phyloP scores from a whole-genome alignment of 35 echinoderm and acorn worm genomes.

The Chiridota heheva region DNA sequence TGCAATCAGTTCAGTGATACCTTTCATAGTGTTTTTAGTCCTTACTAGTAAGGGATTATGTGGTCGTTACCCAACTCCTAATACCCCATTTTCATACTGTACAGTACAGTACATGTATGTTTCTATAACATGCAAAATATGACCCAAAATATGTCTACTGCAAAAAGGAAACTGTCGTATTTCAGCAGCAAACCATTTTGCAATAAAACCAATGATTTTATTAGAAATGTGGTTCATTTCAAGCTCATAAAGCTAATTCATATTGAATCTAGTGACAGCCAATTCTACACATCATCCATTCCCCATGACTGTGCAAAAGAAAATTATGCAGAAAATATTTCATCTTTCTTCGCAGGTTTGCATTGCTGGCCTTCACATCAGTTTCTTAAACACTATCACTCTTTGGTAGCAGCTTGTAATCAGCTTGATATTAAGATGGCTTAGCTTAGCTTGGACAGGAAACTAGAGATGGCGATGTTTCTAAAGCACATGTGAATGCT shows the following conservation, averaged over 20 bases:
- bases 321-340: background rate
- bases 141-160: too few species aligned
- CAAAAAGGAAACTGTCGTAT: background rate
- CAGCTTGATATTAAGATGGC: constrained; percentile 11
- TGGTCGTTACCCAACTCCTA: too few species aligned
- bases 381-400: constrained; percentile 33
- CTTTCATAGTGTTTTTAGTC: too few species aligned
- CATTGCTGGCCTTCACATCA: constrained; percentile 28
- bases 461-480: background rate
- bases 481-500: background rate
- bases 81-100: too few species aligned
- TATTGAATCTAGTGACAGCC: too few species aligned
- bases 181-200: background rate
- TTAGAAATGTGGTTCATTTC: constrained; percentile 1
- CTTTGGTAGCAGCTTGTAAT: constrained; percentile 14
- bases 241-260: too few species aligned
- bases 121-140: too few species aligned
- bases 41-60: too few species aligned
- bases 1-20: too few species aligned
- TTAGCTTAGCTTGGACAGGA: background rate
- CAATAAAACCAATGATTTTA: background rate
- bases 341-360: constrained; percentile 22
- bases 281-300: background rate
- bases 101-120: too few species aligned
- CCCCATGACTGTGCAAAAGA: background rate